phyloP scores from a whole-genome alignment of 2,797 vertebrate species.

The Odontamblyopus lacepedii region DNA sequence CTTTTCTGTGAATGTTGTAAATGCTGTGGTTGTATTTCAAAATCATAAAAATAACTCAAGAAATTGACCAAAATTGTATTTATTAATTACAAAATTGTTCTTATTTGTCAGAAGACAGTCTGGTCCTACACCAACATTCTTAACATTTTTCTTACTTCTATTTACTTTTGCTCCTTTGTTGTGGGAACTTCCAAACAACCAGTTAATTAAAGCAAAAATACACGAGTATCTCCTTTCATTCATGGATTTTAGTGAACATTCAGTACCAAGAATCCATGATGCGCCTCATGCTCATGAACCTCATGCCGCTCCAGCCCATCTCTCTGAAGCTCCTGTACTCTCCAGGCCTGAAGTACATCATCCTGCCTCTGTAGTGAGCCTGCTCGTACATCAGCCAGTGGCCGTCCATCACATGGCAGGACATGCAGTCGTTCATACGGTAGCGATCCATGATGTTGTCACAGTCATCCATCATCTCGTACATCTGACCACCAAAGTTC shows the following conservation, averaged over 20 bases:
- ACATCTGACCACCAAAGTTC: slow-evolving; percentile 5
- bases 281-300: slow-evolving; percentile 63
- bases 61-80: slow-evolving; percentile 7
- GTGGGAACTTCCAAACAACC: slow-evolving; percentile 9
- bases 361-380: slow-evolving; percentile 50
- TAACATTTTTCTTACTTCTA: not conserved
- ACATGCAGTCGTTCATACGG: slow-evolving; percentile 10
- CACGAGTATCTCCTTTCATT: slow-evolving; percentile 12
- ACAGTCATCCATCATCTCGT: slow-evolving; percentile 6
- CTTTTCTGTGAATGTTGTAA: not conserved
- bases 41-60: slow-evolving; percentile 2
- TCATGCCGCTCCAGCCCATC: slow-evolving; percentile 35
- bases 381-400: slow-evolving; percentile 15
- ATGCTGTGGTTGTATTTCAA: not conserved
- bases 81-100: not conserved
- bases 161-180: not conserved
- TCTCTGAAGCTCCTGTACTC: slow-evolving; percentile 71
- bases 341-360: slow-evolving; percentile 69
- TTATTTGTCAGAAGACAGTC: slow-evolving; percentile 4
- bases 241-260: slow-evolving; percentile 10
- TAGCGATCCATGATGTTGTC: slow-evolving; percentile 3
- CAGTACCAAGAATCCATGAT: slow-evolving; percentile 52
- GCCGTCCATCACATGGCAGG: slow-evolving; percentile 8
- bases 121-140: slow-evolving; percentile 1
- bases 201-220: slow-evolving; percentile 11